phyloP scores from a whole-genome alignment of 1,140 invertebrate species.

The Agrilus planipennis region DNA sequence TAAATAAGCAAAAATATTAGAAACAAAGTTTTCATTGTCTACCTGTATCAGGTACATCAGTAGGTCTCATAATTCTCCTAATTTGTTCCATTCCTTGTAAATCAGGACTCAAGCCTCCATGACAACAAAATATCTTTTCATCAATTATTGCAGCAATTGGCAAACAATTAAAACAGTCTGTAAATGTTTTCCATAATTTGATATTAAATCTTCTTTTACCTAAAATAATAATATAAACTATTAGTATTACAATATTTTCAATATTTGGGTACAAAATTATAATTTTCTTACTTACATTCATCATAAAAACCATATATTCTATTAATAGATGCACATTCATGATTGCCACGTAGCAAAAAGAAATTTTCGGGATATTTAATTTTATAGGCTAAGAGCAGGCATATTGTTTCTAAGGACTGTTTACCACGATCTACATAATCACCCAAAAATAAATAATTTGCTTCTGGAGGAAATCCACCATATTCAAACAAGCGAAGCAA shows the following conservation, averaged over 20 bases:
- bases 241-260: no score
- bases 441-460: slow-evolving; percentile 92
- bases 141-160: slow-evolving; percentile 79
- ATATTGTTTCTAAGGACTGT: slow-evolving; percentile 77
- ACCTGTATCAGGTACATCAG: slow-evolving; percentile 86
- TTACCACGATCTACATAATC: slow-evolving; percentile 88
- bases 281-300: slow-evolving; percentile 63
- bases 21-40: no score
- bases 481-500: slow-evolving; percentile 91
- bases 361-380: slow-evolving; percentile 95
- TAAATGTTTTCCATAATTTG: slow-evolving; percentile 83
- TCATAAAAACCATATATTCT: slow-evolving; percentile 80
- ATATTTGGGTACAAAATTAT: no score
- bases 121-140: slow-evolving; percentile 82
- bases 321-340: slow-evolving; percentile 79
- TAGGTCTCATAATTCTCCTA: slow-evolving; percentile 80
- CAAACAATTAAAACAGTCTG: slow-evolving; percentile 79
- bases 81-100: slow-evolving; percentile 92
- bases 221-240: no score
- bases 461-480: slow-evolving; percentile 92
- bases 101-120: slow-evolving; percentile 74
- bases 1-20: no score
- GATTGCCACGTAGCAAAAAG: slow-evolving; percentile 77
- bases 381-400: slow-evolving; percentile 82
- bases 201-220: slow-evolving; percentile 65